Evolutionary conservation across 2,888 invertebrate genomes (phyloP).

Genomic region (Acanthosepion lycidas): DNA sequence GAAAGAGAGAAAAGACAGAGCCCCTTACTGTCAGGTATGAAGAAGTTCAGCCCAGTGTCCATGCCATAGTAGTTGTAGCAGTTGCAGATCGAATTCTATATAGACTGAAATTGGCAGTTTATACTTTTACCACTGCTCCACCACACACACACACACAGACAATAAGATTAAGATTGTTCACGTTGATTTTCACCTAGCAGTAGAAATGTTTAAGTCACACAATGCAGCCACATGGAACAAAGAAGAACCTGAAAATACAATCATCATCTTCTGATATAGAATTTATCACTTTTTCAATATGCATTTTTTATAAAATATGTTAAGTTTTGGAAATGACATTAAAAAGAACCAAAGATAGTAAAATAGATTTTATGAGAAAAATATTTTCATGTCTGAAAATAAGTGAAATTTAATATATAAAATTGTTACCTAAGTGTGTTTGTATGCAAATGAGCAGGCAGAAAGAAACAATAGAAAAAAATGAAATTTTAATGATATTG

Average conservation of each 20-base stretch:
- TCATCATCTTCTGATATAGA: no score
- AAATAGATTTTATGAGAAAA: no score
- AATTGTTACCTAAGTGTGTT: no score
- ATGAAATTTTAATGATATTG: no score
- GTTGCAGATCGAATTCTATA: background rate
- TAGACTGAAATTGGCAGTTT: background rate
- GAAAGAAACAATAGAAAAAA: background rate
- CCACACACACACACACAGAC: background rate
- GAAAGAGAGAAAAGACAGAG: background rate
- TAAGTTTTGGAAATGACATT: no score
- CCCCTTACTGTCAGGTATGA: constrained; percentile 1
- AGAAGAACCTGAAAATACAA: background rate
- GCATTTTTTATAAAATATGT: no score
- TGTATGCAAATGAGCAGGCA: no score
- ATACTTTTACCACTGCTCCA: background rate
- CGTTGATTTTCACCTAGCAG: background rate
- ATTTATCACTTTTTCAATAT: no score
- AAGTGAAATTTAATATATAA: no score
- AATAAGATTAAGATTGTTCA: background rate
- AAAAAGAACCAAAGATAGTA: no score
- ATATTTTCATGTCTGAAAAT: no score
- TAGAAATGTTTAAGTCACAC: background rate
- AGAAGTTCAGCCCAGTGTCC: background rate
- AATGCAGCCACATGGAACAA: background rate
- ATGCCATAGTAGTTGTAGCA: background rate